Evolutionary conservation across 2,888 invertebrate genomes (phyloP).

Genomic region (Cryptocheilus praepositus): DNA sequence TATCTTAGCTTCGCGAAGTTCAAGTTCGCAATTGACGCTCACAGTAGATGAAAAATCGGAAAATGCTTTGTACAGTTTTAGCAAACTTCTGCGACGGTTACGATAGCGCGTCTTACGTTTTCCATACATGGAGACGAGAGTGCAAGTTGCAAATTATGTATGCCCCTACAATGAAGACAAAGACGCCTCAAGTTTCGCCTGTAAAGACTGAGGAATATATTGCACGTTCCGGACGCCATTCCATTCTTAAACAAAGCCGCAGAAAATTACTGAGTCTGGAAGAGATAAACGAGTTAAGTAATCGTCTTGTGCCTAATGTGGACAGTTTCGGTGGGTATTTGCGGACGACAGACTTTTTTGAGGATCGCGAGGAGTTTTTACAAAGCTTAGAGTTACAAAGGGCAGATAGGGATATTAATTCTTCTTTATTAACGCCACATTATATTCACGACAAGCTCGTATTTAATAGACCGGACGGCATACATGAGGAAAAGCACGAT

Average conservation of each 20-base stretch:
- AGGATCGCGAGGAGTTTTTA: conserved; percentile 56
- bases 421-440: conserved; percentile 29
- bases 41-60: neutral
- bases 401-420: conserved; percentile 19
- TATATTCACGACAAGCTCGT: conserved; percentile 50
- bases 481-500: neutral
- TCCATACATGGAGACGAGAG: conserved; percentile 79
- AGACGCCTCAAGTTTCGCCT: neutral
- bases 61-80: conserved; percentile 19
- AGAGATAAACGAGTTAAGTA: conserved; percentile 49
- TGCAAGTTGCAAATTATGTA: conserved; percentile 81
- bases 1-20: too few relatives aligned
- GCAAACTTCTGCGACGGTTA: conserved; percentile 36
- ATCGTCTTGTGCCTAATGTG: conserved; percentile 43
- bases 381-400: conserved; percentile 46
- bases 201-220: conserved; percentile 7
- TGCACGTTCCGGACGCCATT: neutral
- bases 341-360: conserved; percentile 39
- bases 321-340: conserved; percentile 55
- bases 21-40: neutral
- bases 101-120: conserved; percentile 58
- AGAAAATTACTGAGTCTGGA: conserved; percentile 47
- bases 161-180: conserved; percentile 52
- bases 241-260: conserved; percentile 22
- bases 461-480: conserved; percentile 34